phyloP scores from a whole-genome alignment of 2,797 vertebrate species.

The Phoxinus dragarum region DNA sequence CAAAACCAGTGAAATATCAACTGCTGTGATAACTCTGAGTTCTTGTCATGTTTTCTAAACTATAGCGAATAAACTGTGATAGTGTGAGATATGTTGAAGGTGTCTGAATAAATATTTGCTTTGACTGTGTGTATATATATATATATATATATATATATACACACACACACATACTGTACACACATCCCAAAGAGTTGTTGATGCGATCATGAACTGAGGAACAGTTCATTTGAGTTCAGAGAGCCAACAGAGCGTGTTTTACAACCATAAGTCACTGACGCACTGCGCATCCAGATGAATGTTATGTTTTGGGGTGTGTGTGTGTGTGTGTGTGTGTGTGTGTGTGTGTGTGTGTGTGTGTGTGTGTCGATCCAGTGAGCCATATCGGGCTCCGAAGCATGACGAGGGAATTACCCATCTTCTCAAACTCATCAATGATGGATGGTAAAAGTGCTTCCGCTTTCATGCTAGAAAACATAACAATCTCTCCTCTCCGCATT shows the following conservation, averaged over 20 bases:
- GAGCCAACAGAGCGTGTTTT: background rate
- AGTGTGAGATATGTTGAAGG: too few species aligned
- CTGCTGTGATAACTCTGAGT: too few species aligned
- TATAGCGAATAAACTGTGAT: too few species aligned
- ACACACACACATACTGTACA: too few species aligned
- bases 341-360: background rate
- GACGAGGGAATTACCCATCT: slow-evolving; percentile 68
- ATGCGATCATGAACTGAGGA: slow-evolving; percentile 8
- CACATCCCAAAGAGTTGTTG: background rate
- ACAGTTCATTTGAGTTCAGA: background rate
- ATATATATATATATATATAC: too few species aligned
- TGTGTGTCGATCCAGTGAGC: slow-evolving; percentile 21
- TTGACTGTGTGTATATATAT: too few species aligned
- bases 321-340: slow-evolving; percentile 10
- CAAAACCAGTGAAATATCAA: too few species aligned
- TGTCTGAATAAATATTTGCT: too few species aligned
- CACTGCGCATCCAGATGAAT: slow-evolving; percentile 27
- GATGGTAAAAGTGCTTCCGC: slow-evolving; percentile 76
- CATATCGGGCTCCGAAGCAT: slow-evolving; percentile 7
- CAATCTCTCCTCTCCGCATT: slow-evolving; percentile 68
- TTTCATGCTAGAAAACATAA: slow-evolving; percentile 77
- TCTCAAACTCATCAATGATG: slow-evolving; percentile 75
- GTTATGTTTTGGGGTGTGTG: background rate
- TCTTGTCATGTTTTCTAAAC: too few species aligned
- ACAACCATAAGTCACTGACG: slow-evolving; percentile 12